Conservation (phyloP, 2,113 vertebrate species). For the Sceloporus undulatus region DNA sequence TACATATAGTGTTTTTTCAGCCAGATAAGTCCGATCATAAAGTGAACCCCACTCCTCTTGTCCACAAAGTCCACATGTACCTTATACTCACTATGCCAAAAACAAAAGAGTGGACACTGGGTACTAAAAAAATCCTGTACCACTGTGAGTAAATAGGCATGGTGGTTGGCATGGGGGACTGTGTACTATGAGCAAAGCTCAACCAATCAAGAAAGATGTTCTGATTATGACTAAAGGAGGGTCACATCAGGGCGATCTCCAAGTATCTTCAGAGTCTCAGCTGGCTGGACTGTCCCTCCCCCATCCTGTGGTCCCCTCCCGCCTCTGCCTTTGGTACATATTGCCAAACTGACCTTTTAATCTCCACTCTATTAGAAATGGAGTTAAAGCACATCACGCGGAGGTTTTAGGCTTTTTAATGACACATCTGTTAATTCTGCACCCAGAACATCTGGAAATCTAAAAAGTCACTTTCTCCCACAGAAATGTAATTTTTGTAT, state of each 20-base stretch:
- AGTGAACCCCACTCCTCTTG: neutral
- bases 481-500: neutral
- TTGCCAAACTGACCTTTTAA: constrained; percentile 16
- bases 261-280: neutral
- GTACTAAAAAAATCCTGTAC: neutral
- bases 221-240: neutral
- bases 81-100: neutral
- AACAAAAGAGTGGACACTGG: neutral
- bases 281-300: neutral
- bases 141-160: neutral
- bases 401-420: constrained; percentile 21
- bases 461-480: neutral
- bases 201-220: neutral
- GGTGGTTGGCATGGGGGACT: neutral
- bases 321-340: neutral
- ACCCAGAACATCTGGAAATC: neutral
- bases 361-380: neutral
- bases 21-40: neutral
- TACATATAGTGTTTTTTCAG: neutral
- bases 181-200: neutral
- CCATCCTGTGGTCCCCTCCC: neutral
- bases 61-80: neutral
- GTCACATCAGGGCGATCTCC: neutral
- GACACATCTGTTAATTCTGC: constrained; percentile 18
- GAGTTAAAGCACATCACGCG: neutral